Evolutionary conservation across 2,888 invertebrate genomes (phyloP).

Genomic region (Drosophila bunnanda): DNA sequence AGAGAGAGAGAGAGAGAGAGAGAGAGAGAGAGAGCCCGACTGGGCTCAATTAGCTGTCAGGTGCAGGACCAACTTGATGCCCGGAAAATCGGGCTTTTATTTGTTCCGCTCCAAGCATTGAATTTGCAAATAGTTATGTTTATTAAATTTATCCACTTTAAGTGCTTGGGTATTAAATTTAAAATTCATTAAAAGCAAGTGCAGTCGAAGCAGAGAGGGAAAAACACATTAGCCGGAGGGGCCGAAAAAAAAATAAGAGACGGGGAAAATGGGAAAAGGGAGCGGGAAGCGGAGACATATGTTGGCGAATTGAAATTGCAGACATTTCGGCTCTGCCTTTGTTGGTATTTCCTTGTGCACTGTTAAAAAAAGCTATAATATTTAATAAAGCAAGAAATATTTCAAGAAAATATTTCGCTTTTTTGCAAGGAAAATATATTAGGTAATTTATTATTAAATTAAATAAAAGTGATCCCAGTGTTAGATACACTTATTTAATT

Average conservation of each 20-base stretch:
- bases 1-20: not conserved
- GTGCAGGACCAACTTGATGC: constrained; percentile 44
- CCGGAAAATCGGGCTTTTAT: constrained; percentile 19
- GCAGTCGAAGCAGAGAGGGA: not conserved
- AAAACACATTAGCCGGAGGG: constrained; percentile 50
- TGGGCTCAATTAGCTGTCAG: constrained; percentile 74
- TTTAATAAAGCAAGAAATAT: not conserved
- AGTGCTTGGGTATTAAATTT: constrained; percentile 52
- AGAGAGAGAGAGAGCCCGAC: constrained; percentile 3
- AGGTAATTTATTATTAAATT: not conserved
- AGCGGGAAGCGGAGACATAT: constrained; percentile 7
- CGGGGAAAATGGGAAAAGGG: constrained; percentile 19
- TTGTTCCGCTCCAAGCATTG: constrained; percentile 40
- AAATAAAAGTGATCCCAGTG: not conserved
- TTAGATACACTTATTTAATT: no score
- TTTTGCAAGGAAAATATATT: not conserved
- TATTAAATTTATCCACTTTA: constrained; percentile 57
- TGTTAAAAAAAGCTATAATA: not conserved
- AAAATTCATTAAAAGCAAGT: constrained; percentile 69
- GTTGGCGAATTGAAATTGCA: constrained; percentile 50
- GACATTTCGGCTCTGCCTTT: constrained; percentile 26
- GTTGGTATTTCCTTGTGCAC: constrained; percentile 2
- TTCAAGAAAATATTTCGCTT: not conserved
- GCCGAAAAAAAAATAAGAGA: constrained; percentile 13
- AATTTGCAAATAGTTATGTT: constrained; percentile 56